Evolutionary conservation across 2,888 invertebrate genomes (phyloP).

Genomic region (Cephus spinipes): DNA sequence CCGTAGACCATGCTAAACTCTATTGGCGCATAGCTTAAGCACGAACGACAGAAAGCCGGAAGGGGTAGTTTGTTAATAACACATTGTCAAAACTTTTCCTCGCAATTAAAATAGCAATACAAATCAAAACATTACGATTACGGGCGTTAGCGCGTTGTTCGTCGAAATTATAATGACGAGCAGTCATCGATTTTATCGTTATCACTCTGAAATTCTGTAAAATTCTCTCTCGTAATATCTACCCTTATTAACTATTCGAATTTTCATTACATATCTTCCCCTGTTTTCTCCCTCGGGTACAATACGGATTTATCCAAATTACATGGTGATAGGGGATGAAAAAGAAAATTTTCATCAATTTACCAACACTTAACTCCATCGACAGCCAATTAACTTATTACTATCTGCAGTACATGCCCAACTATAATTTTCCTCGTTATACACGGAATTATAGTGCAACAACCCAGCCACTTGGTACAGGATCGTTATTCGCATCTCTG

Average conservation of each 20-base stretch:
- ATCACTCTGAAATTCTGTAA: background rate
- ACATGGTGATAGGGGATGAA: background rate
- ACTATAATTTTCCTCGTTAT: background rate
- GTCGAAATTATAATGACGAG: background rate
- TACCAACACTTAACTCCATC: background rate
- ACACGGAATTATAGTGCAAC: background rate
- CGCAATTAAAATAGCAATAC: background rate
- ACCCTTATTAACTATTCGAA: background rate
- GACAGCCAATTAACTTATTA: background rate
- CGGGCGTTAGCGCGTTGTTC: background rate
- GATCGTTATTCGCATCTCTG: background rate
- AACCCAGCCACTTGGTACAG: background rate
- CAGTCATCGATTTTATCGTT: background rate
- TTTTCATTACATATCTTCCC: background rate
- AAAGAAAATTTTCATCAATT: background rate
- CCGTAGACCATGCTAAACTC: background rate
- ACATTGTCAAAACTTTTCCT: background rate
- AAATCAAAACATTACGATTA: background rate
- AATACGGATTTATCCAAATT: no score
- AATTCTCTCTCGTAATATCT: background rate
- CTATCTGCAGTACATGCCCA: background rate
- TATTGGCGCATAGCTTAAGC: background rate
- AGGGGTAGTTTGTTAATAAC: background rate
- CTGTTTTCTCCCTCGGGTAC: no score
- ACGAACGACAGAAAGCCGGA: background rate